Evolutionary conservation across 2,888 invertebrate species (phyloP).

Genomic region (Caenorhabditis angaria): DNA sequence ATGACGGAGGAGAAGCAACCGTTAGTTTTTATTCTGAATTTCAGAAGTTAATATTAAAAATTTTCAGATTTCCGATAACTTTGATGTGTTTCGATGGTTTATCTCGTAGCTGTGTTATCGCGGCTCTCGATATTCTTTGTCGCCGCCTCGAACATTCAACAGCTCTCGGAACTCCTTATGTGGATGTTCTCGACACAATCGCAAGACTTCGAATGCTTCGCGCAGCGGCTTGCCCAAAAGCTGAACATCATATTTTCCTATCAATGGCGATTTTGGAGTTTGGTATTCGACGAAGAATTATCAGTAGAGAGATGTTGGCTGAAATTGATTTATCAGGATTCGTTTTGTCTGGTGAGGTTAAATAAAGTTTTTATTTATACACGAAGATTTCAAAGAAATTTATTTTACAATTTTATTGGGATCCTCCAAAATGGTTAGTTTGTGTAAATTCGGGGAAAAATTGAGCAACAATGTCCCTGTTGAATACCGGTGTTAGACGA

Average conservation of each 20-base stretch:
- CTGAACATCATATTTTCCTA: conserved; percentile 58
- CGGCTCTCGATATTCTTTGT: conserved; percentile 60
- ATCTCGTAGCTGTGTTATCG: conserved; percentile 54
- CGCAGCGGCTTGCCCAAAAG: conserved; percentile 52
- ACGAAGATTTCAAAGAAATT: no score
- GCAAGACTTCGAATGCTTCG: conserved; percentile 57
- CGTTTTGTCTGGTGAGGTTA: not conserved
- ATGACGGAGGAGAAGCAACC: conserved; percentile 9
- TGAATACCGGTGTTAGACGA: conserved; percentile 64
- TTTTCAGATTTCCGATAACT: conserved; percentile 55
- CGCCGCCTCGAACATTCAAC: conserved; percentile 53
- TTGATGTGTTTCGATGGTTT: conserved; percentile 62
- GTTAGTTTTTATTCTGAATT: not conserved
- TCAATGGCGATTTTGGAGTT: conserved; percentile 59
- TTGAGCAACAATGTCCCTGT: conserved; percentile 64
- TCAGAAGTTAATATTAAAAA: not conserved
- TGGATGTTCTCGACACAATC: conserved; percentile 60
- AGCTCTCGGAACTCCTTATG: conserved; percentile 35
- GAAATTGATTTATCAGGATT: conserved; percentile 14
- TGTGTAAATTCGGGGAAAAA: conserved; percentile 63
- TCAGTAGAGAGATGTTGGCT: conserved; percentile 14
- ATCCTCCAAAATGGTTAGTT: not conserved
- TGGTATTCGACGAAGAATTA: conserved; percentile 45
- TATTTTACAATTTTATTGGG: no score
- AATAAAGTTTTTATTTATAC: no score